Base-by-base conservation (phyloP, 2,797 vertebrate genomes). In the Yasuhikotakia modesta region DNA sequence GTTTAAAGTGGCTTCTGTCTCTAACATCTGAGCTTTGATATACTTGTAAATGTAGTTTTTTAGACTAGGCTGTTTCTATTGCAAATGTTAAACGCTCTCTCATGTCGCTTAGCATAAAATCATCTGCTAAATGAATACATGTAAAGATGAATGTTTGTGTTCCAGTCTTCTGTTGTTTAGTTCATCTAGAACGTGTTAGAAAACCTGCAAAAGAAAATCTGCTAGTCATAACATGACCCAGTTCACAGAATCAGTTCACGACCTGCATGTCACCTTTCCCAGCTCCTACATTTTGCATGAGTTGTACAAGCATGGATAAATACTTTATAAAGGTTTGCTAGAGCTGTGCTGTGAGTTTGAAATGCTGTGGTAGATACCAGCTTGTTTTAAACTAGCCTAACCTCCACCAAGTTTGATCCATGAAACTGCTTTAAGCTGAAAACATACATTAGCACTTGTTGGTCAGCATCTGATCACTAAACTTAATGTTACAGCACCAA, bases 281-380 rank as follows among this genome's bases (percentile, higher is more conserved):
- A 78, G 60, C 74, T 73, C 76, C 57, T 72, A 82, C 81, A 87
- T 87, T 84, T 84, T 87, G 81, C 74, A 89, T 84, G 85, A 86
- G 85, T 27, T 35, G 83, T 85, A 84, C 84, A 75, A 79, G 85
- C 73, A 58, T 53, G 30, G 10, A 82, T 86, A 58, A 85, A 87
- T 86, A 86, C 79, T 88, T 89, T 61, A 87, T 84, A 76, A 81
- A 4, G 16, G 57, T 19, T 69, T 22, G 65, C 7, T 22, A 21
- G 46, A 52, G 27, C 43, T 57, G 69, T 8, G 35, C 72, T 58
- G 22, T n/a, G 52, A 46, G 43, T 50, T 69, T n/a, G 32, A 77
- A 66, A 79, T 55, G 13, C 66, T 32, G 73, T 17, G 21, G 43
- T 63, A 27, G 22, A 68, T 17, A 21, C 21, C 72, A 55, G 32